Percentiles rank a stretch among this genome's conserved stretches.
Evolutionary conservation across 2,888 invertebrate species (phyloP).

Genomic region (Lasius platythorax): DNA sequence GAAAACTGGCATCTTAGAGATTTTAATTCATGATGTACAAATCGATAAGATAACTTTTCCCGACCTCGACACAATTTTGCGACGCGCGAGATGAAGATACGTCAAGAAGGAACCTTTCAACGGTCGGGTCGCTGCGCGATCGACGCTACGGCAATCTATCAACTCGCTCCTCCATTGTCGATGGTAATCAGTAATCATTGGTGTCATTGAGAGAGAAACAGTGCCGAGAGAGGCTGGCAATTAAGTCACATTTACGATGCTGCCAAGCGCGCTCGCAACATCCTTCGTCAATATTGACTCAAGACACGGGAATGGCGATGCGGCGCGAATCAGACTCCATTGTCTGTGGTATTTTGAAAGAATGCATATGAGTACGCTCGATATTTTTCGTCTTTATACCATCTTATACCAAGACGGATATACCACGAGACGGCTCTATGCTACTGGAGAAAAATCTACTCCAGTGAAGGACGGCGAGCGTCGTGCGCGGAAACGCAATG

Average conservation of each 20-base stretch:
- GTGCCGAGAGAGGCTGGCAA: slow-evolving; percentile 57
- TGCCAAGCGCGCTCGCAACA: slow-evolving; percentile 11
- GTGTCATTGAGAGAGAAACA: slow-evolving; percentile 61
- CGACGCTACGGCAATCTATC: slow-evolving; percentile 51
- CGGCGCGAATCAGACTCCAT: slow-evolving; percentile 23
- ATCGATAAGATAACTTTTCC: slow-evolving; percentile 42
- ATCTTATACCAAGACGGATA: neutral
- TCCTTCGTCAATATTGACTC: slow-evolving; percentile 55
- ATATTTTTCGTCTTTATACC: slow-evolving; percentile 3
- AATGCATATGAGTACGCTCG: slow-evolving; percentile 14
- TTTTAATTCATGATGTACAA: slow-evolving; percentile 4
- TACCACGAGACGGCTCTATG: neutral
- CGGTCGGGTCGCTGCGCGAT: slow-evolving; percentile 7
- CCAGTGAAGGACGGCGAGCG: neutral
- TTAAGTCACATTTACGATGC: slow-evolving; percentile 65
- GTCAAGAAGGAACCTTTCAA: slow-evolving; percentile 33
- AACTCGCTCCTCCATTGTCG: slow-evolving; percentile 24
- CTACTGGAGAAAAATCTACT: neutral
- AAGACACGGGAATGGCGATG: neutral
- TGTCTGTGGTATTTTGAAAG: neutral
- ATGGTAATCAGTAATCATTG: slow-evolving; percentile 60
- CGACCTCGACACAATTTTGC: slow-evolving; percentile 59
- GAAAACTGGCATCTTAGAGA: slow-evolving; percentile 5
- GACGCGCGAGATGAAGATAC: slow-evolving; percentile 32
- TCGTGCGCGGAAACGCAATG: slow-evolving; percentile 12